Evolutionary conservation across 2,888 invertebrate genomes (phyloP).

Genomic region (Drymonia ruficornis): DNA sequence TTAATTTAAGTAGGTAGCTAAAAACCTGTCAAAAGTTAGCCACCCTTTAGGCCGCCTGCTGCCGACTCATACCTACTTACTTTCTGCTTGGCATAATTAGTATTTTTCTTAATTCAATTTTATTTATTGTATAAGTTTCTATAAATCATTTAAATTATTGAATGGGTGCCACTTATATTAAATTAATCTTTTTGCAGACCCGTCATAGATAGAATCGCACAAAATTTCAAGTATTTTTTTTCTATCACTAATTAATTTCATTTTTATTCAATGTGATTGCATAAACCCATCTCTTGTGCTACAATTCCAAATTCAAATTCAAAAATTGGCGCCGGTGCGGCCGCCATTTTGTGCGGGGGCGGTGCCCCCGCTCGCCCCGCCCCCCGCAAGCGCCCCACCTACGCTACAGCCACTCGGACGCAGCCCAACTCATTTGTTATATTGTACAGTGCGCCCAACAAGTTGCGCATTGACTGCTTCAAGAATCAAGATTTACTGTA

Average conservation of each 20-base stretch:
- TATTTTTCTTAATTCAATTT: background rate
- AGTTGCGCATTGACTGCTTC: conserved; percentile 44
- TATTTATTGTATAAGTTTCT: too few relatives aligned
- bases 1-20: background rate
- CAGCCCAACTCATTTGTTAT: conserved; percentile 83
- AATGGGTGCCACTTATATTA: too few relatives aligned
- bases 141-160: too few relatives aligned
- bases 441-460: conserved; percentile 71
- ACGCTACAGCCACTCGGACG: conserved; percentile 77
- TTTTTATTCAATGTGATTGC: conserved; percentile 6
- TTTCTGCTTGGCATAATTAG: too few relatives aligned
- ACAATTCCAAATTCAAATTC: conserved; percentile 56
- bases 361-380: conserved; percentile 81
- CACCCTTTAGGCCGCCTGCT: too few relatives aligned
- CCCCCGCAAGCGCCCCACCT: conserved; percentile 77
- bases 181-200: too few relatives aligned
- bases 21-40: background rate
- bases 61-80: too few relatives aligned
- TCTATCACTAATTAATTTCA: background rate
- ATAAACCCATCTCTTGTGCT: conserved; percentile 13
- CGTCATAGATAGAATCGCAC: too few relatives aligned
- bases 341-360: conserved; percentile 86
- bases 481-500: background rate
- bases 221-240: too few relatives aligned
- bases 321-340: conserved; percentile 84